Percentiles rank a stretch among this genome's conserved stretches.
These are phyloP conservation scores for Lagodon rhomboides DNA, from an alignment of 2,797 vertebrate species.

Conservation along the genomic window DNA sequence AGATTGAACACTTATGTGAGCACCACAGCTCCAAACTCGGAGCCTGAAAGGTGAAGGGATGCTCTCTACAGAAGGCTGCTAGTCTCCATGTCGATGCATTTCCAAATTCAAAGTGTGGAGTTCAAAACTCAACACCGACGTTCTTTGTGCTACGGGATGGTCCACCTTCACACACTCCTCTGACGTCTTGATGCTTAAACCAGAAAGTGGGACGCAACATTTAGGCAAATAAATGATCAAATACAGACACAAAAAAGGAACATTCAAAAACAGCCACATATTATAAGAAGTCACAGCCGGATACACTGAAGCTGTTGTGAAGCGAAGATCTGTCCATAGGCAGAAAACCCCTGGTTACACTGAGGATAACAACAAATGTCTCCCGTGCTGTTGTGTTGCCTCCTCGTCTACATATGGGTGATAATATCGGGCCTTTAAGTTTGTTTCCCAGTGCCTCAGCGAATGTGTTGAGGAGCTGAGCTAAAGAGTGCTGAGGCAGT, in stretches of 20 bases:
- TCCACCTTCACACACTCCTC: neutral
- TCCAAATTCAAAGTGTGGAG: conserved; percentile 1
- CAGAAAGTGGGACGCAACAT: neutral
- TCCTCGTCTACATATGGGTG: conserved; percentile 79
- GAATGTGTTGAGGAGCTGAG: conserved; percentile 81
- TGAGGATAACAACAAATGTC: conserved; percentile 65
- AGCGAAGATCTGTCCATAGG: conserved; percentile 44
- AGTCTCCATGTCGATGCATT: neutral
- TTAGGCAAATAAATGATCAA: neutral
- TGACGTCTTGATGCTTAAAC: neutral
- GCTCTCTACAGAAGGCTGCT: neutral
- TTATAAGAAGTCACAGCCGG: neutral
- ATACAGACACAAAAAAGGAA: neutral
- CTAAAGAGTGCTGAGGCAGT: conserved; percentile 82
- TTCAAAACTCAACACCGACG: neutral
- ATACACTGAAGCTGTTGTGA: neutral
- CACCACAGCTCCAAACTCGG: neutral
- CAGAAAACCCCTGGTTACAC: conserved; percentile 49
- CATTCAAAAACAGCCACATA: neutral
- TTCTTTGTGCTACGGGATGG: neutral
- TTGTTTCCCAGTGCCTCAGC: conserved; percentile 81
- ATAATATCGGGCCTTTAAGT: conserved; percentile 82
- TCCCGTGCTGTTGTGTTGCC: conserved; percentile 72
- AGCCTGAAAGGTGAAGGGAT: neutral
- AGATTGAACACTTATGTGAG: neutral